phyloP scores from a whole-genome alignment of 2,888 invertebrate species.

The Gymnocheta viridis region DNA sequence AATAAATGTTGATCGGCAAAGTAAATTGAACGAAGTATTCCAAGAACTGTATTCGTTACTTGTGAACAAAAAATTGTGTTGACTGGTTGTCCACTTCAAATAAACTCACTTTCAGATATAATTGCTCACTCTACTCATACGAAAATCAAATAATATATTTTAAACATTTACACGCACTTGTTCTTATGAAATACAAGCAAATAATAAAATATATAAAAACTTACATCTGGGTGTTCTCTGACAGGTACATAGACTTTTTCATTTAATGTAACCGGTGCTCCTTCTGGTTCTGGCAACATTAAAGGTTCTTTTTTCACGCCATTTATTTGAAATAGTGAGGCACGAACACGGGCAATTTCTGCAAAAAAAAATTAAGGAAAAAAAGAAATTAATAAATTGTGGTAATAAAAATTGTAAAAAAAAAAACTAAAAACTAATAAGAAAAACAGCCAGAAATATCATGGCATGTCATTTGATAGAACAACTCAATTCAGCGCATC shows the following conservation, averaged over 20 bases:
- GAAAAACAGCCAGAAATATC: too few relatives aligned
- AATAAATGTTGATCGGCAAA: too few relatives aligned
- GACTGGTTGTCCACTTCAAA: too few relatives aligned
- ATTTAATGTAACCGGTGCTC: constrained; percentile 94
- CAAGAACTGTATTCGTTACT: too few relatives aligned
- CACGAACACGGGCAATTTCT: constrained; percentile 99
- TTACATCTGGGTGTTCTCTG: constrained; percentile 99
- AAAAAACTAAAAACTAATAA: too few relatives aligned
- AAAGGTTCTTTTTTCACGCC: constrained; percentile 97
- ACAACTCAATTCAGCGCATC: too few relatives aligned
- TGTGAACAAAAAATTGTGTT: too few relatives aligned
- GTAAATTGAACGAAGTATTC: too few relatives aligned
- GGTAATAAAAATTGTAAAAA: not conserved
- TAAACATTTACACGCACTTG: not conserved
- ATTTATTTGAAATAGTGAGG: constrained; percentile 99
- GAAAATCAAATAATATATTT: too few relatives aligned
- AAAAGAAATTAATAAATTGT: not conserved
- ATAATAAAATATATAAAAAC: constrained; percentile 81
- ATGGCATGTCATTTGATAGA: too few relatives aligned
- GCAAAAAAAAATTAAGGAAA: constrained; percentile 78
- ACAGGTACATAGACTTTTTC: constrained; percentile 99
- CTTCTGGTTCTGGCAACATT: constrained; percentile 94
- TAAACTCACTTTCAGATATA: too few relatives aligned
- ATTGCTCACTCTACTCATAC: too few relatives aligned
- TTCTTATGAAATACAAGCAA: not conserved